Evolutionary conservation across 2,113 vertebrate species (phyloP), one percentile per base, ranked within the genome.

Genomic region (Megaceryle maxima): DNA sequence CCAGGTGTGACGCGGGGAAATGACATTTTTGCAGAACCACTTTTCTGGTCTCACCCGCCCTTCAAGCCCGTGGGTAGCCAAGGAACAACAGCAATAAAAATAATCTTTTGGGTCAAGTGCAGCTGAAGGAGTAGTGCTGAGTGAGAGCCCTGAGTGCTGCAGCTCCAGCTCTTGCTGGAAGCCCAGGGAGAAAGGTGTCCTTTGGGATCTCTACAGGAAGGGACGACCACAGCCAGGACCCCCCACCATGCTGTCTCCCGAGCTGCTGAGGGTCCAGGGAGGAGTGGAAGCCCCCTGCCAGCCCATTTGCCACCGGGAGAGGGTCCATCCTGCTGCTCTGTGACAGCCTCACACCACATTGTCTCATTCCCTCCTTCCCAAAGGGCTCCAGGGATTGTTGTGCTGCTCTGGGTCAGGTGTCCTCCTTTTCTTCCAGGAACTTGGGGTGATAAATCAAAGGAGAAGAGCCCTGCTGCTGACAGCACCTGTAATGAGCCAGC

Each of bases 261-360:
- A 44, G 3, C 13, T 50, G 31, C 21, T 3, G 2, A 24, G 48
- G 26, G 15, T 15, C 11, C 2, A 2, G 48, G 44, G 22, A 44
- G 59, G 13, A 77, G 19, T 2, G 0, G 55, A 33, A 67, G n/a
- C 5, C 28, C 28, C 67, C 76, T 44, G 35, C 25, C 44, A 70
- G 18, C 44, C 55, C 60, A 1, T 78, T 35, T 51, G 56, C 48
- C 4, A 2, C 0, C 0, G 9, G 35, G 7, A 5, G 8, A 2
- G 6, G n/a, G 57, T 41, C 63, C 53, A 12, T 29, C 31, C 53
- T 21, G 22, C 72, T 48, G 72, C 62, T 63, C 62, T 7, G 9
- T 2, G 3, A 76, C 84, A 35, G 41, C 57, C 43, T 50, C 0
- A 0, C n/a, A 16, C 28, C 12, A 2, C 0, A 0, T 41, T 3